Conservation (phyloP, 2,113 vertebrate species). For the Macrotus californicus region DNA sequence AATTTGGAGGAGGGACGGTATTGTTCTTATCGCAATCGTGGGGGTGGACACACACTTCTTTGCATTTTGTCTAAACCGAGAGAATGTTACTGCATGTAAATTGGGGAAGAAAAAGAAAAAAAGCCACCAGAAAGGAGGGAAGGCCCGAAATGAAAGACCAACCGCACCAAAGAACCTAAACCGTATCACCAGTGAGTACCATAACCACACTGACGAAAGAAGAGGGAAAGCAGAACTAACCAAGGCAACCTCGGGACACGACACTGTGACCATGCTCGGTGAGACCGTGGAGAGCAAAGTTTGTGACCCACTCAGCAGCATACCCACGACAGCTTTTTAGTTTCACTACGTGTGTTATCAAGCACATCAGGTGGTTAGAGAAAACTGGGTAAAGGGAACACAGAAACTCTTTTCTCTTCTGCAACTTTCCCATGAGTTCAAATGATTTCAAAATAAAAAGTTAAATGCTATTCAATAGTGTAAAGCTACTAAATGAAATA, state of each 20-base stretch:
- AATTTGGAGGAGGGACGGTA: neutral
- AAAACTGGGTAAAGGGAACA: neutral
- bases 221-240: neutral
- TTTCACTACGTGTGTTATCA: neutral
- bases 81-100: neutral
- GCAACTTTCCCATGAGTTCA: neutral
- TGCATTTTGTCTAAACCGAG: neutral
- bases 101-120: neutral
- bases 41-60: neutral
- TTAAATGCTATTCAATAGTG: neutral
- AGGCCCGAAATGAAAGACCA: neutral
- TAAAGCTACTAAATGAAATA: neutral
- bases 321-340: neutral
- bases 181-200: rapidly evolving
- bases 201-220: rapidly evolving
- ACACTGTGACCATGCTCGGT: rapidly evolving
- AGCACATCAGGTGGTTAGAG: neutral
- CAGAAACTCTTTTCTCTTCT: neutral
- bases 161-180: neutral
- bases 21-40: neutral
- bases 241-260: neutral
- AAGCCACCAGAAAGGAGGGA: neutral
- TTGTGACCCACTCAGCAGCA: neutral
- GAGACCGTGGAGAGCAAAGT: neutral
- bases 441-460: neutral